Conservation (phyloP, 92 coral and sea anemone genomes). For the Phenganax subtilis region DNA sequence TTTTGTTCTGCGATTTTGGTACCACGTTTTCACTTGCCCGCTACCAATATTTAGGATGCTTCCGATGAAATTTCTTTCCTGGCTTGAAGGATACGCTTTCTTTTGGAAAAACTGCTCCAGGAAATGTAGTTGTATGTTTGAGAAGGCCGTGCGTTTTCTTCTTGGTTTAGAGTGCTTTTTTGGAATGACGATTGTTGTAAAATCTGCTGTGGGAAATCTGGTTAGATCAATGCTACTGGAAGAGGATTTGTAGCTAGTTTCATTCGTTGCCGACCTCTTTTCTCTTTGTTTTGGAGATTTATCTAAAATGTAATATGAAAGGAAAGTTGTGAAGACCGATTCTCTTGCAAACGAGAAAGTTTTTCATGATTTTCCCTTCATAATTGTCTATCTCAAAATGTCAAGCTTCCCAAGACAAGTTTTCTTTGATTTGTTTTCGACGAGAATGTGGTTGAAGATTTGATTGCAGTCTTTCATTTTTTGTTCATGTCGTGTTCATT, state of each 20-base stretch:
- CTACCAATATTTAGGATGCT: slow-evolving; percentile 36
- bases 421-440: no score
- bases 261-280: no score
- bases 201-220: slow-evolving; percentile 26
- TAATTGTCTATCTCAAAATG: no score
- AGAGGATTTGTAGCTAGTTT: not conserved
- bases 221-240: not conserved
- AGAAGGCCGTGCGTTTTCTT: slow-evolving; percentile 37
- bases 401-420: no score
- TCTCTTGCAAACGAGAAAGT: no score
- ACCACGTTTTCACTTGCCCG: slow-evolving; percentile 40
- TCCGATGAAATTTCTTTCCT: slow-evolving; percentile 32
- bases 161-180: slow-evolving; percentile 28
- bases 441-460: no score
- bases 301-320: not conserved
- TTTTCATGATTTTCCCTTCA: no score
- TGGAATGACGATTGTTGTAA: slow-evolving; percentile 34
- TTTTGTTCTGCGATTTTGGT: slow-evolving; percentile 33
- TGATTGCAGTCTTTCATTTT: no score
- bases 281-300: not conserved
- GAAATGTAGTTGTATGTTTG: slow-evolving; percentile 35
- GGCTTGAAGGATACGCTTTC: slow-evolving; percentile 39
- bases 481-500: no score
- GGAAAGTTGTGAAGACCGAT: no score
- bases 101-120: slow-evolving; percentile 39